phyloP scores from a whole-genome alignment of 2,888 invertebrate genomes.

The Galerucella calmariensis region DNA sequence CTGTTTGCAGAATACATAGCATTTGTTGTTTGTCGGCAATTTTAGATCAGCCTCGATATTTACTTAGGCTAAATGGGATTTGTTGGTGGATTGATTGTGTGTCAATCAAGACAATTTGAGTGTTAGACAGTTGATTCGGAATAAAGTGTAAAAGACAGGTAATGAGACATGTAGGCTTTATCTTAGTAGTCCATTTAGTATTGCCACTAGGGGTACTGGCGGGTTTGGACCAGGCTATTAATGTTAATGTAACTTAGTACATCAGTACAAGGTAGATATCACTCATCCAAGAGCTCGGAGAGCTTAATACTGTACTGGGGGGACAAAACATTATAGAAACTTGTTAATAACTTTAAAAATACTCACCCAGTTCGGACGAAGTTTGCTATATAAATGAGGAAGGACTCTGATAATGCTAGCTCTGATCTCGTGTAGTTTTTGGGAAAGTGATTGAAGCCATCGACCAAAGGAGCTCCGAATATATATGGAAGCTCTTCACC shows the following conservation, averaged over 20 bases:
- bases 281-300: too few species aligned
- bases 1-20: not conserved
- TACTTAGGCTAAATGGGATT: not conserved
- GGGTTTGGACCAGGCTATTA: too few species aligned
- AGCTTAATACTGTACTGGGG: too few species aligned
- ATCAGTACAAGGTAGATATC: too few species aligned
- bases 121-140: not conserved
- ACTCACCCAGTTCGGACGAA: conserved; percentile 90
- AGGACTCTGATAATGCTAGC: conserved; percentile 85
- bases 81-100: not conserved
- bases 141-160: too few species aligned
- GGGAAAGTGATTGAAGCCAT: conserved; percentile 84
- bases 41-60: not conserved
- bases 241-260: too few species aligned
- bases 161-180: too few species aligned
- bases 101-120: not conserved
- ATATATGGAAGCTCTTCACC: conserved; percentile 92
- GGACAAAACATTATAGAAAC: too few species aligned
- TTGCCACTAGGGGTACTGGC: too few species aligned
- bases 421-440: conserved; percentile 90
- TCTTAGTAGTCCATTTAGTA: too few species aligned
- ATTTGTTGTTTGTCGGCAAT: not conserved
- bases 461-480: conserved; percentile 90
- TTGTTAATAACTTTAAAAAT: not conserved
- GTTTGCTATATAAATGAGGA: conserved; percentile 89